Percentiles rank a stretch among this genome's conserved stretches.
phyloP scores from a whole-genome alignment of 2,797 vertebrate genomes.

The Arnoldichthys spilopterus region DNA sequence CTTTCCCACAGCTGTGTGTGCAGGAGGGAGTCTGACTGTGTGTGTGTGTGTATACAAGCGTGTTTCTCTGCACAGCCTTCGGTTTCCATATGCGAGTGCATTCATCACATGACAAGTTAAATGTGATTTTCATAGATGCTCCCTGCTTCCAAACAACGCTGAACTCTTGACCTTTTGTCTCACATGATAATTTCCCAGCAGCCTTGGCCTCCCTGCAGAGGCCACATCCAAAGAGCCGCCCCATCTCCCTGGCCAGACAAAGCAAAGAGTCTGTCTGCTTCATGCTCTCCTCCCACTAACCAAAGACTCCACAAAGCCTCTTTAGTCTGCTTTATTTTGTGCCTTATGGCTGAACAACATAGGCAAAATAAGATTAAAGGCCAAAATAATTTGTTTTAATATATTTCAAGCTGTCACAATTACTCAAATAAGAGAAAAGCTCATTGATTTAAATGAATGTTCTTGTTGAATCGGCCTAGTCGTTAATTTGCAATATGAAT shows the following conservation, averaged over 20 bases:
- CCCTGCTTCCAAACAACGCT: conserved; percentile 46
- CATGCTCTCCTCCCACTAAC: conserved; percentile 44
- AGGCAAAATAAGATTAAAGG: neutral
- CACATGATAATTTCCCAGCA: conserved; percentile 39
- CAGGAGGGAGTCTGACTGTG: conserved; percentile 19
- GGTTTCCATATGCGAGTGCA: conserved; percentile 30
- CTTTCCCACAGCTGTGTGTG: conserved; percentile 34
- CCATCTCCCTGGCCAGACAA: conserved; percentile 41
- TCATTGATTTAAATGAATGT: too few species aligned
- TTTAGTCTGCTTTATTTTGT: conserved; percentile 27
- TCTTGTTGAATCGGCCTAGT: too few species aligned
- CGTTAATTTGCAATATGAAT: too few species aligned
- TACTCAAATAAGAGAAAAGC: neutral
- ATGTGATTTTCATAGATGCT: conserved; percentile 52
- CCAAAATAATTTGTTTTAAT: neutral
- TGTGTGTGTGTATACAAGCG: conserved; percentile 9
- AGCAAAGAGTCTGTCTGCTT: conserved; percentile 42
- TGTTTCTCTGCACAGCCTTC: conserved; percentile 3
- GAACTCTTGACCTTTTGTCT: conserved; percentile 54
- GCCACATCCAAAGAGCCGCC: conserved; percentile 44
- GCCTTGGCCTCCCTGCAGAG: conserved; percentile 45
- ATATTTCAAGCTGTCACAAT: neutral
- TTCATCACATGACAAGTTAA: conserved; percentile 41
- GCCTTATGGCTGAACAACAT: neutral
- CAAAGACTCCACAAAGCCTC: conserved; percentile 34